Conservation (phyloP, 2,888 invertebrate genomes). For the Machimus atricapillus region DNA sequence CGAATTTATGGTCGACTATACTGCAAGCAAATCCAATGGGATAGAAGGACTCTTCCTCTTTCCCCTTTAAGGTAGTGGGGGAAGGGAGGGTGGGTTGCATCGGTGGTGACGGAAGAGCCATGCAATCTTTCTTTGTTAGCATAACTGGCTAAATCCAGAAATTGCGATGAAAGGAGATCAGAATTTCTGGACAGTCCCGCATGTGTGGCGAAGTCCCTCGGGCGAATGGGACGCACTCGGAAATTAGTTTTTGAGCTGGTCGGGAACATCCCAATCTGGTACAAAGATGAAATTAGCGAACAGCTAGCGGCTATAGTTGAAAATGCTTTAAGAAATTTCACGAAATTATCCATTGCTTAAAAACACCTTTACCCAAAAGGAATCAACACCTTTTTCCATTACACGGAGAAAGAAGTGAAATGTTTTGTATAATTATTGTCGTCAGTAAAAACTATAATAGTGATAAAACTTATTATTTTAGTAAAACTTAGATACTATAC, state of each 20-base stretch:
- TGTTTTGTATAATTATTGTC: no score
- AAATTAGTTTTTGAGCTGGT: slow-evolving; percentile 31
- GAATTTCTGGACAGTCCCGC: not conserved
- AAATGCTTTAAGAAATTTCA: no score
- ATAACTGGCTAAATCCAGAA: not conserved
- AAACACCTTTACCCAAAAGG: no score
- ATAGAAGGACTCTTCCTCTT: not conserved
- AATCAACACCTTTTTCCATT: no score
- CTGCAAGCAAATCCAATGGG: not conserved
- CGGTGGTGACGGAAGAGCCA: not conserved
- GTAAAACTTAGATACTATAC: no score
- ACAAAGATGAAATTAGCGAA: no score
- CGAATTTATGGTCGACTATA: not conserved
- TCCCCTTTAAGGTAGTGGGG: not conserved
- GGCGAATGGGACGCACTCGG: slow-evolving; percentile 35
- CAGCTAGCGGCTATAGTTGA: no score
- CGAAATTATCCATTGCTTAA: no score
- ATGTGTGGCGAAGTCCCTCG: not conserved
- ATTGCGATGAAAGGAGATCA: not conserved
- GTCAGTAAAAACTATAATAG: no score
- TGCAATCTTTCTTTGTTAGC: not conserved
- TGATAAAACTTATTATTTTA: no score
- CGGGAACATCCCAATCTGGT: not conserved
- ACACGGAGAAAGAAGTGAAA: no score
- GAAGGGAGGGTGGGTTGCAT: not conserved